Evolutionary conservation across 1,140 invertebrate genomes (phyloP).

Genomic region (Trichonephila clavata): DNA sequence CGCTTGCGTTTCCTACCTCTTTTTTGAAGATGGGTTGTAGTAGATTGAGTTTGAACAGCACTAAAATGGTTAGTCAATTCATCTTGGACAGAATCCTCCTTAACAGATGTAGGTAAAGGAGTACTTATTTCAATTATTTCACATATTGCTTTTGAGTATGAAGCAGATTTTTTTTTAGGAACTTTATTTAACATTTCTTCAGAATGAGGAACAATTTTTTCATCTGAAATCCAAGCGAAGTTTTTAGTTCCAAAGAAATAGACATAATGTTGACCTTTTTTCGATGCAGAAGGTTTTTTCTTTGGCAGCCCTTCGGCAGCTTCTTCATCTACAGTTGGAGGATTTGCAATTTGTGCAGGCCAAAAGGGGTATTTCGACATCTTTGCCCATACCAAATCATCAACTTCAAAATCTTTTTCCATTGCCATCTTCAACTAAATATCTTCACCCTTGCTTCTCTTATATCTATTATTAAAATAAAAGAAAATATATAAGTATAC

Average conservation of each 20-base stretch:
- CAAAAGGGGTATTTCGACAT: constrained; percentile 80
- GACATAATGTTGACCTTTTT: constrained; percentile 80
- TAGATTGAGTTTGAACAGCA: no score
- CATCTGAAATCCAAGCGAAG: constrained; percentile 83
- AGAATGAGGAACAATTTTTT: constrained; percentile 90
- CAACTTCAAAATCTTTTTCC: background rate
- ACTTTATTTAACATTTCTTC: constrained; percentile 79
- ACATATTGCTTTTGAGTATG: background rate
- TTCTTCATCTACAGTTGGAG: constrained; percentile 78
- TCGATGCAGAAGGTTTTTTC: background rate
- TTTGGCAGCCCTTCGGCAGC: no score
- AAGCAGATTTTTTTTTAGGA: background rate
- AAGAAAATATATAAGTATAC: background rate
- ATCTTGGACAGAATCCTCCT: no score
- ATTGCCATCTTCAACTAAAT: background rate
- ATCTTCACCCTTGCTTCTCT: background rate
- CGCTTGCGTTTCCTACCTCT: no score
- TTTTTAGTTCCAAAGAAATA: constrained; percentile 97
- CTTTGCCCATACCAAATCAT: constrained; percentile 78
- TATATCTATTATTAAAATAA: background rate
- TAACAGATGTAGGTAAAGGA: no score
- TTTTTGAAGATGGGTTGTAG: no score
- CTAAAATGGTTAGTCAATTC: no score
- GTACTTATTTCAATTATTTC: background rate
- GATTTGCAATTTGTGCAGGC: constrained; percentile 80